These are phyloP conservation scores for Xenus cinereus DNA, from an alignment of 2,113 vertebrate genomes.

Conservation along the genomic window DNA sequence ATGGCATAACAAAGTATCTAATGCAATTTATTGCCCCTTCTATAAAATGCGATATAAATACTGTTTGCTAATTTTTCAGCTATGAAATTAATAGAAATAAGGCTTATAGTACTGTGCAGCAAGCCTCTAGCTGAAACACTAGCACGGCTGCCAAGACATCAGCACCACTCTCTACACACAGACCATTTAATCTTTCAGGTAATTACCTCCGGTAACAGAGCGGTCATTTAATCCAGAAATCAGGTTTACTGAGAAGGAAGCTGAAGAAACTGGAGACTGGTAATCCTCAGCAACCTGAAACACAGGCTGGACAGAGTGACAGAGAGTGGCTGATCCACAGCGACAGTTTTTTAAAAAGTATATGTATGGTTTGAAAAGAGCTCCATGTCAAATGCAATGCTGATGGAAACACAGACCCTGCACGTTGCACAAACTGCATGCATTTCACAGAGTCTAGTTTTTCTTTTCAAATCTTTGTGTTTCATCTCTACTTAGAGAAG, in stretches of 20 bases:
- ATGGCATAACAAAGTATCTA: background rate
- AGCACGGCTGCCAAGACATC: background rate
- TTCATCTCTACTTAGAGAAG: background rate
- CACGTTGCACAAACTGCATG: background rate
- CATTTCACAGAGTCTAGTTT: background rate
- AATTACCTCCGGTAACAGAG: background rate
- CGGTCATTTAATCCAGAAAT: background rate
- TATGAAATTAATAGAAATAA: background rate
- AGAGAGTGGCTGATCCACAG: background rate
- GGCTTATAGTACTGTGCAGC: background rate
- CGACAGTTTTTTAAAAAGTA: background rate
- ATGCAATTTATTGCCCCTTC: background rate
- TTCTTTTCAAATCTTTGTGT: background rate
- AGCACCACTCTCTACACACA: background rate
- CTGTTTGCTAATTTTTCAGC: background rate
- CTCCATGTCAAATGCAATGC: background rate
- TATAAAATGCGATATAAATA: background rate
- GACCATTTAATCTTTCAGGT: background rate
- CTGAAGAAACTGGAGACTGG: background rate
- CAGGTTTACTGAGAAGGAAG: background rate
- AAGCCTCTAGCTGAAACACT: background rate
- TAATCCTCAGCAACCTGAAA: background rate
- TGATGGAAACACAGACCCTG: background rate
- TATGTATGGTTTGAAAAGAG: fast-evolving
- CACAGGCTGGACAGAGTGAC: background rate